phyloP scores from a whole-genome alignment of 2,888 invertebrate species.

The Polietes domitor region DNA sequence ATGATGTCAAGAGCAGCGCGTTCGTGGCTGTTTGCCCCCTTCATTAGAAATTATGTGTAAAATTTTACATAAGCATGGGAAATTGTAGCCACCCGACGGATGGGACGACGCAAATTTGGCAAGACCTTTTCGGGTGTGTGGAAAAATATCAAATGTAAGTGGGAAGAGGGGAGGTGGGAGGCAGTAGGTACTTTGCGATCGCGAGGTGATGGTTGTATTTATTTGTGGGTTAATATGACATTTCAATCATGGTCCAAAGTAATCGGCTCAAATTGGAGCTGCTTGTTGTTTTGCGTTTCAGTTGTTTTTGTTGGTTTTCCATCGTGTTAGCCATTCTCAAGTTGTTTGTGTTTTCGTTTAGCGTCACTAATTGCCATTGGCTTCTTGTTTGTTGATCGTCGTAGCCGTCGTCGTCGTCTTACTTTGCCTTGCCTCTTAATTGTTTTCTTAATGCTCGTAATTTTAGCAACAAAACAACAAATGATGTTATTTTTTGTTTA shows the following conservation, averaged over 20 bases:
- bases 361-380: slow-evolving; percentile 56
- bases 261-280: background rate
- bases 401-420: background rate
- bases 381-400: slow-evolving; percentile 41
- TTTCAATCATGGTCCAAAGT: slow-evolving; percentile 4
- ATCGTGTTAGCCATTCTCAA: slow-evolving; percentile 25
- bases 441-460: slow-evolving; percentile 38
- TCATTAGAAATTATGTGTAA: background rate
- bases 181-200: too few species aligned
- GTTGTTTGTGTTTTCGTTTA: slow-evolving; percentile 13
- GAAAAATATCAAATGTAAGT: too few species aligned
- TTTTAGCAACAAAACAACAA: slow-evolving; percentile 34
- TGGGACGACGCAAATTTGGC: too few species aligned
- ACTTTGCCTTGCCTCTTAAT: slow-evolving; percentile 19
- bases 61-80: background rate
- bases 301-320: background rate
- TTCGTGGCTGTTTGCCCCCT: background rate
- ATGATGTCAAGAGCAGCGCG: slow-evolving; percentile 1
- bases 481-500: slow-evolving; percentile 44
- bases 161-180: too few species aligned
- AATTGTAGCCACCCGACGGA: background rate
- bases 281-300: too few species aligned
- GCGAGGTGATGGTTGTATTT: too few species aligned
- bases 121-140: too few species aligned
- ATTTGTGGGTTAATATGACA: slow-evolving; percentile 29